Evolutionary conservation across 92 coral and sea anemone species (phyloP), one percentile per base, ranked within the genome.

Genomic region (Epizoanthus stellaris): DNA sequence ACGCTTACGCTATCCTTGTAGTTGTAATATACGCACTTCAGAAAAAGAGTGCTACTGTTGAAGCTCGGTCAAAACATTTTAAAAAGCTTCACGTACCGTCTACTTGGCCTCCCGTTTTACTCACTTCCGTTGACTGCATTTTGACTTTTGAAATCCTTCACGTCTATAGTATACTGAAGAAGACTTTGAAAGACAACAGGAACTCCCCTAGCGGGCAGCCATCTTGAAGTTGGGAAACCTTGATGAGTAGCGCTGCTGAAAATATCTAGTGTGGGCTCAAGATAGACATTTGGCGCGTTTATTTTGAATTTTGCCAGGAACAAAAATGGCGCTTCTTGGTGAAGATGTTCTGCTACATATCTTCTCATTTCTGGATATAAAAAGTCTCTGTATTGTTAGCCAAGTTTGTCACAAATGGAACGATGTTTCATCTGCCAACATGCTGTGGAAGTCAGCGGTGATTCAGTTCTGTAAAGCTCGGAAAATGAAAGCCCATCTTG

Each of bases 91-190:
- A 75, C 93, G 53, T 88, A 94, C 98, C 95, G 65, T 94, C 98
- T 17, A 92, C 89, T 87, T 94, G 98, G 25, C 98, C 98, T 30
- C 98, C 98, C 2, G 98, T 94, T 77, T 90, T 94, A 63, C 67
- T 76, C 70, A 90, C 86, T n/a, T 86, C 92, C 82, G 87, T 88
- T 16, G 73, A 82, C 75, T 90, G 91, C 98, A 94, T 94, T 43
- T 61, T 73, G 45, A 58, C 61, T 54, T 67, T 10, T 65, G 19
- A 39, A 62, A 53, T 14, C 67, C 71, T 9, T 11, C 12, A 45
- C 11, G n/a, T 43, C 13, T 9, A 42, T n/a, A n/a, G n/a, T n/a
- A n/a, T 63, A 11, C 23, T 63, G 69, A 76, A 14, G 0, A 53
- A 42, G 45, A 71, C 6, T 14, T 49, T 25, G 42, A 34, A 25